These are phyloP conservation scores for Neotragus moschatus DNA, from an alignment of 2,113 vertebrate species.

Conservation along the genomic window DNA sequence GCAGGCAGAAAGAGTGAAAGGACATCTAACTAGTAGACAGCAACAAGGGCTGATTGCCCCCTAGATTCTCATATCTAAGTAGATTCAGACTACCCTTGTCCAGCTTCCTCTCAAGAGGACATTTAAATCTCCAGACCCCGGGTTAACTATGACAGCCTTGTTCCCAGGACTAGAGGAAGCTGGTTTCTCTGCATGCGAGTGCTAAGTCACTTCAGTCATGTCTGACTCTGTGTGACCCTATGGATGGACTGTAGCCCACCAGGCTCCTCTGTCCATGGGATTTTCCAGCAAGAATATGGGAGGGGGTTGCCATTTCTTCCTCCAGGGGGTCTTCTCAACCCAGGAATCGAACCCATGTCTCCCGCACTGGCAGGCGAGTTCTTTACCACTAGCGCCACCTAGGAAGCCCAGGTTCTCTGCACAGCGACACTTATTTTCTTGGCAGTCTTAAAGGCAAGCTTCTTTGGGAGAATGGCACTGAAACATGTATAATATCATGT, in stretches of 20 bases:
- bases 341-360: neutral
- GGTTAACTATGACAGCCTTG: neutral
- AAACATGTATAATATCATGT: too few species aligned
- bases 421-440: neutral
- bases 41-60: neutral
- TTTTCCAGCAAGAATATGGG: neutral
- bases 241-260: neutral
- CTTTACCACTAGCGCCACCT: neutral
- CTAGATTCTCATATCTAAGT: neutral
- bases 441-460: neutral
- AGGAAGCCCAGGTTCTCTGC: neutral
- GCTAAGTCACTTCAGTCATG: neutral
- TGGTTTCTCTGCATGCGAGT: neutral
- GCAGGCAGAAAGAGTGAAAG: neutral
- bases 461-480: too few species aligned
- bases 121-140: neutral
- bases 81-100: neutral
- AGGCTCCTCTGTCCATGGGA: neutral
- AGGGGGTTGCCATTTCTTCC: neutral
- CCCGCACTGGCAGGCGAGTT: neutral
- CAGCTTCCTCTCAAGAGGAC: neutral
- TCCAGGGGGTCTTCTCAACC: neutral
- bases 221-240: neutral
- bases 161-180: neutral
- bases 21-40: neutral